These are phyloP conservation scores for Ornithorhynchus anatinus DNA, from an alignment of 2,113 vertebrate genomes.

Conservation along the genomic window DNA sequence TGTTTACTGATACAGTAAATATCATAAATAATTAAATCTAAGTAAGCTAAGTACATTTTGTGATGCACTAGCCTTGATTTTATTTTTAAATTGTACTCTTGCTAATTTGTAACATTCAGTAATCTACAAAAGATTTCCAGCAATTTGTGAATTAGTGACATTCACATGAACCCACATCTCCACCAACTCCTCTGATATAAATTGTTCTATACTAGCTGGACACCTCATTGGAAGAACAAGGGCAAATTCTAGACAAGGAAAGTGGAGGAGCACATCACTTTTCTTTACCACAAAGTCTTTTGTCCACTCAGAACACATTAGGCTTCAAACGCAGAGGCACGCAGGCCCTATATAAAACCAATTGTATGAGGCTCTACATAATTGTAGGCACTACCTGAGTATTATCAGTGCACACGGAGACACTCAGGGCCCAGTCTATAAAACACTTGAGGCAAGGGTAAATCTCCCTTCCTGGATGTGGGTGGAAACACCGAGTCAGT, in stretches of 20 bases:
- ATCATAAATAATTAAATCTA: conserved; percentile 43
- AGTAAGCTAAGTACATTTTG: conserved; percentile 20
- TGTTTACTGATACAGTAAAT: conserved; percentile 39
- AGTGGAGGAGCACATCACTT: no score
- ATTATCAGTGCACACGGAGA: conserved; percentile 41
- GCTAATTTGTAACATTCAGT: conserved; percentile 12
- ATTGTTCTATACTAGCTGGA: neutral
- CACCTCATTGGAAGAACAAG: neutral
- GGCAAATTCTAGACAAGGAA: neutral
- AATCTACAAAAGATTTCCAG: conserved; percentile 14
- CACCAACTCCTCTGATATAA: neutral
- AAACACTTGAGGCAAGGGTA: conserved; percentile 49
- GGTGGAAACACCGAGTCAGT: conserved; percentile 5
- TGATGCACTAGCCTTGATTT: conserved; percentile 6
- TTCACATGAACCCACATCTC: neutral
- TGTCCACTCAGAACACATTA: neutral
- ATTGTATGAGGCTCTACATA: neutral
- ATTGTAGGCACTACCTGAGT: conserved; percentile 40
- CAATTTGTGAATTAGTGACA: neutral
- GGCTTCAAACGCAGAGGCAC: neutral
- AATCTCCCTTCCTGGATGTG: conserved; percentile 2
- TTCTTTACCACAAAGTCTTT: neutral
- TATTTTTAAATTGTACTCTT: conserved; percentile 8
- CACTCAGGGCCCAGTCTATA: conserved; percentile 46
- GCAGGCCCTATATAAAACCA: neutral